Conservation (phyloP, 2,113 vertebrate species). For the Corapipo altera region DNA sequence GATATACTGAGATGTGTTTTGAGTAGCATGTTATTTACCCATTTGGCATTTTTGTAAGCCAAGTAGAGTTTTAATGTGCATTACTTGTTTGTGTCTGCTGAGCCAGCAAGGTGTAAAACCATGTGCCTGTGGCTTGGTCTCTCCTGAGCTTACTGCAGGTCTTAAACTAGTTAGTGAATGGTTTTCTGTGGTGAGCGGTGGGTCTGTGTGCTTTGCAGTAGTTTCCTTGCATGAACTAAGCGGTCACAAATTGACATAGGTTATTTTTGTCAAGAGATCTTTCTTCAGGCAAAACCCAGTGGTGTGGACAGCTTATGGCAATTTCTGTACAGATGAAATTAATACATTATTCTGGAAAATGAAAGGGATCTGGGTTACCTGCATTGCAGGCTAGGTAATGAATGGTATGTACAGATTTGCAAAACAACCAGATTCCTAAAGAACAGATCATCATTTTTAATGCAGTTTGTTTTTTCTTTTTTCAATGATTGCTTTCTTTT, state of each 20-base stretch:
- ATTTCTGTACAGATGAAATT: not conserved
- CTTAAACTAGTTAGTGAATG: not conserved
- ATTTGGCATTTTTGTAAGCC: not conserved
- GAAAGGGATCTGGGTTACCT: not conserved
- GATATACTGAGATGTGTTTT: not conserved
- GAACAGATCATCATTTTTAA: not conserved
- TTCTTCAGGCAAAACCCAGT: not conserved
- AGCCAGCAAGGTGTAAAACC: not conserved
- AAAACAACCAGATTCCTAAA: not conserved
- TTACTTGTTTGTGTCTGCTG: not conserved
- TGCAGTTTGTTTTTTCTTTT: not conserved
- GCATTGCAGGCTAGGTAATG: not conserved
- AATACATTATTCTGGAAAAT: not conserved
- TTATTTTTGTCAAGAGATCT: not conserved
- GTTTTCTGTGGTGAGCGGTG: not conserved
- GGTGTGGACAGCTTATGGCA: not conserved
- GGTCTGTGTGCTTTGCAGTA: not conserved
- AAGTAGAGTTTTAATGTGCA: not conserved
- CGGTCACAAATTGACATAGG: not conserved
- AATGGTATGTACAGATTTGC: not conserved
- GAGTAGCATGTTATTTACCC: not conserved
- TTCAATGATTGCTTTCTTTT: not conserved
- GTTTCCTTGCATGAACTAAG: not conserved
- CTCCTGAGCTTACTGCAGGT: not conserved
- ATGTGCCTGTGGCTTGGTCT: not conserved